Percentiles rank a stretch among this genome's conserved stretches.
Evolutionary conservation across 2,113 vertebrate species (phyloP).

Genomic region (Hyla sarda): DNA sequence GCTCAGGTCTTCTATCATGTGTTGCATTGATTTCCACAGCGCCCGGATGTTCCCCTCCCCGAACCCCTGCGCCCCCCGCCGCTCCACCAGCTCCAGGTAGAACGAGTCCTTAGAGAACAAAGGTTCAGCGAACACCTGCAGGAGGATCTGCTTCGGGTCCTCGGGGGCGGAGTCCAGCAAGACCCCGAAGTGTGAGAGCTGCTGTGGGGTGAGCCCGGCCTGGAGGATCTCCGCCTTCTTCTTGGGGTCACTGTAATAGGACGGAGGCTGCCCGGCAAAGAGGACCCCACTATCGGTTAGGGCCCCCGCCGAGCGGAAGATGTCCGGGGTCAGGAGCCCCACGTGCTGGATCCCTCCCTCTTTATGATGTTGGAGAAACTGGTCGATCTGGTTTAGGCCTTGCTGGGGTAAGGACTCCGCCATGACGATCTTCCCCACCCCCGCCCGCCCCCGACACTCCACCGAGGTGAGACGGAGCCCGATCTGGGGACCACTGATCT

Average conservation of each 20-base stretch:
- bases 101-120: conserved; percentile 90
- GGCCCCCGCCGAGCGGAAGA: conserved; percentile 71
- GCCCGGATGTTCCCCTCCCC: conserved; percentile 92
- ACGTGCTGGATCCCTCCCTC: conserved; percentile 90
- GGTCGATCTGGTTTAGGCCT: conserved; percentile 84
- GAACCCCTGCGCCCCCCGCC: conserved; percentile 84
- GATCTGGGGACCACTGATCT: conserved; percentile 74
- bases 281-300: conserved; percentile 73
- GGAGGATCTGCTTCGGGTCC: conserved; percentile 75
- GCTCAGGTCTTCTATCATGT: conserved; percentile 73
- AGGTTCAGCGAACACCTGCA: conserved; percentile 93
- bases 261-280: conserved; percentile 81
- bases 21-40: conserved; percentile 88
- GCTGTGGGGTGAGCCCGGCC: conserved; percentile 75
- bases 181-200: conserved; percentile 81
- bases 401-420: conserved; percentile 81
- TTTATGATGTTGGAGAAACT: conserved; percentile 82
- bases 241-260: conserved; percentile 84
- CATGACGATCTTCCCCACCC: conserved; percentile 83
- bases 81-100: conserved; percentile 94
- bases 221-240: conserved; percentile 82
- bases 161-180: conserved; percentile 75
- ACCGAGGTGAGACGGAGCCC: conserved; percentile 86
- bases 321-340: conserved; percentile 81
- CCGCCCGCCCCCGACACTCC: conserved; percentile 76